Percentiles rank a stretch among this genome's conserved stretches.
Evolutionary conservation across 2,888 invertebrate species (phyloP).

Genomic region (Cantharis nigra): DNA sequence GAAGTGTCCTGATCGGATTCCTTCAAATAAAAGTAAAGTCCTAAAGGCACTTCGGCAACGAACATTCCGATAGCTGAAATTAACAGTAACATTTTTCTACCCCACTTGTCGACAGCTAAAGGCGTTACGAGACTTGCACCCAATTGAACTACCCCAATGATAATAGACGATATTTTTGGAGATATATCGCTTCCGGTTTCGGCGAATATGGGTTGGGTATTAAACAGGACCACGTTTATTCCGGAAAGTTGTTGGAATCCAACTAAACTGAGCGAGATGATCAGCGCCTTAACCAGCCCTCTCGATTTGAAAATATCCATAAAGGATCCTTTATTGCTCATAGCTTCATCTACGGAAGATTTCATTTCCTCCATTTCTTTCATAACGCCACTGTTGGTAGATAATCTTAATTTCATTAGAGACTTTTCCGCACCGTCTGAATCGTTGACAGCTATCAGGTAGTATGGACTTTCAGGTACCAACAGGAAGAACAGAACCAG

Average conservation of each 20-base stretch:
- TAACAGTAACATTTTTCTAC: slow-evolving; percentile 71
- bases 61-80: slow-evolving; percentile 69
- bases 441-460: slow-evolving; percentile 63
- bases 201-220: slow-evolving; percentile 72
- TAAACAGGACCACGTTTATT: slow-evolving; percentile 80
- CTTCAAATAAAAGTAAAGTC: slow-evolving; percentile 67
- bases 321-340: slow-evolving; percentile 51
- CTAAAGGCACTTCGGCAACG: slow-evolving; percentile 62
- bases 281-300: slow-evolving; percentile 64
- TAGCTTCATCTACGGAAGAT: slow-evolving; percentile 54
- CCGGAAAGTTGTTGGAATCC: slow-evolving; percentile 83
- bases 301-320: slow-evolving; percentile 58
- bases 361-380: slow-evolving; percentile 68
- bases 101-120: slow-evolving; percentile 74
- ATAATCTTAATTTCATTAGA: slow-evolving; percentile 68
- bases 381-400: slow-evolving; percentile 62
- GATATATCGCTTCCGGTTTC: slow-evolving; percentile 66
- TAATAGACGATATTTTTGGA: slow-evolving; percentile 69
- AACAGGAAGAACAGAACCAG: slow-evolving; percentile 61
- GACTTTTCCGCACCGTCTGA: slow-evolving; percentile 66
- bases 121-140: slow-evolving; percentile 73
- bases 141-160: slow-evolving; percentile 75
- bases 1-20: slow-evolving; percentile 58
- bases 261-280: not conserved
- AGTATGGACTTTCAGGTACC: slow-evolving; percentile 84